These are phyloP conservation scores for Idris sp. DNA, from an alignment of 1,140 invertebrate genomes.

Conservation along the genomic window DNA sequence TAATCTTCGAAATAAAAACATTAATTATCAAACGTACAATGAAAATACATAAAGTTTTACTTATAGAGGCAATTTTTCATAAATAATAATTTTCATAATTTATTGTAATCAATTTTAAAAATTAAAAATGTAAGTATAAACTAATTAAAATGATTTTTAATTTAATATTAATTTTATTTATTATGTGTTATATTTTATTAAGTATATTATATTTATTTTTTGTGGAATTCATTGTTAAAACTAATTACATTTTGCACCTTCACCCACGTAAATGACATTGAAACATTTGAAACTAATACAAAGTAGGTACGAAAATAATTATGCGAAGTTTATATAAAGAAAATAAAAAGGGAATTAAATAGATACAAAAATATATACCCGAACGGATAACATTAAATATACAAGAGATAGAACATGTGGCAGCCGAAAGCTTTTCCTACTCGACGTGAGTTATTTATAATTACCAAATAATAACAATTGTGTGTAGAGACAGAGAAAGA, in stretches of 20 bases:
- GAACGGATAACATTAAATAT: conserved; percentile 24
- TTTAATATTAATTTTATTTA: too few species aligned
- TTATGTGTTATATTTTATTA: too few species aligned
- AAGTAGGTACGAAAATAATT: conserved; percentile 24
- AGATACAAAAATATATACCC: conserved; percentile 1
- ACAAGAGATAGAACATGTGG: conserved; percentile 16
- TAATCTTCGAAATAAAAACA: too few species aligned
- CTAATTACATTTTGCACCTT: conserved; percentile 15
- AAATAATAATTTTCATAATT: too few species aligned
- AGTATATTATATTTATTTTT: conserved; percentile 1
- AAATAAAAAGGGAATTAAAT: conserved; percentile 30
- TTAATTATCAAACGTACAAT: too few species aligned
- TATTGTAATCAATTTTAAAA: too few species aligned
- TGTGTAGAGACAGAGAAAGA: conserved; percentile 30
- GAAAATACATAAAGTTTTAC: too few species aligned
- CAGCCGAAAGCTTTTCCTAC: conserved; percentile 44
- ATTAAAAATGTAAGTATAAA: too few species aligned
- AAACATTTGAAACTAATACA: conserved; percentile 18
- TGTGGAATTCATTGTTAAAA: neutral
- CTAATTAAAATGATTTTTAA: too few species aligned
- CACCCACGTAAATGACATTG: conserved; percentile 36
- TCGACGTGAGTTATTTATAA: conserved; percentile 48
- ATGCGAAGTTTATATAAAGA: conserved; percentile 11
- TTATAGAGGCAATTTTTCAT: too few species aligned
- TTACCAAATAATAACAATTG: conserved; percentile 54